phyloP scores from a whole-genome alignment of 2,888 invertebrate genomes.

The Elysia crispata region DNA sequence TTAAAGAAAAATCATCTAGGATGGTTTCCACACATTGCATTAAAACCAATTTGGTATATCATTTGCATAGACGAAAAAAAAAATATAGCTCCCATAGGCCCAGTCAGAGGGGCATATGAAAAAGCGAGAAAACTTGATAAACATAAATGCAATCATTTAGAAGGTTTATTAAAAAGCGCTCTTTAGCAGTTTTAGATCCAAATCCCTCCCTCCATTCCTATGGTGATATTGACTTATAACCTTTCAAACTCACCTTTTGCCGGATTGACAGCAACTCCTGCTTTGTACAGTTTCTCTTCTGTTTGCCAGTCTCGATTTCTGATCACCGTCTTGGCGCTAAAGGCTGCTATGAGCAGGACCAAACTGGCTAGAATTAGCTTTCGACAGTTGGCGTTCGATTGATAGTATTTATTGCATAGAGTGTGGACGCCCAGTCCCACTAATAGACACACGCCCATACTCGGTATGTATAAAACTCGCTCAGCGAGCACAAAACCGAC shows the following conservation, averaged over 20 bases:
- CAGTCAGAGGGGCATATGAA: not conserved
- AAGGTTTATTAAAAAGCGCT: too few relatives aligned
- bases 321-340: slow-evolving; percentile 84
- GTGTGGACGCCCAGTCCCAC: slow-evolving; percentile 81
- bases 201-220: too few relatives aligned
- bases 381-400: not conserved
- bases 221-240: not conserved
- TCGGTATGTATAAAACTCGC: slow-evolving; percentile 95
- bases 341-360: slow-evolving; percentile 67
- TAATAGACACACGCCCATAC: slow-evolving; percentile 94
- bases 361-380: slow-evolving; percentile 53
- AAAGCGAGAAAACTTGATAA: not conserved
- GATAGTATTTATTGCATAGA: slow-evolving; percentile 53
- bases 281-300: slow-evolving; percentile 94
- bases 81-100: too few relatives aligned
- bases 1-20: too few relatives aligned
- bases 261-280: slow-evolving; percentile 94
- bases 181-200: too few relatives aligned
- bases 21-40: too few relatives aligned
- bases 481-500: slow-evolving; percentile 99
- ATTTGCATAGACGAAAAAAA: too few relatives aligned
- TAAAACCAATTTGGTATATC: too few relatives aligned
- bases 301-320: slow-evolving; percentile 94
- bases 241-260: slow-evolving; percentile 95
- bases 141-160: not conserved